These are phyloP conservation scores for Nannoperca obscura DNA, from an alignment of 2,797 vertebrate species.

Conservation along the genomic window DNA sequence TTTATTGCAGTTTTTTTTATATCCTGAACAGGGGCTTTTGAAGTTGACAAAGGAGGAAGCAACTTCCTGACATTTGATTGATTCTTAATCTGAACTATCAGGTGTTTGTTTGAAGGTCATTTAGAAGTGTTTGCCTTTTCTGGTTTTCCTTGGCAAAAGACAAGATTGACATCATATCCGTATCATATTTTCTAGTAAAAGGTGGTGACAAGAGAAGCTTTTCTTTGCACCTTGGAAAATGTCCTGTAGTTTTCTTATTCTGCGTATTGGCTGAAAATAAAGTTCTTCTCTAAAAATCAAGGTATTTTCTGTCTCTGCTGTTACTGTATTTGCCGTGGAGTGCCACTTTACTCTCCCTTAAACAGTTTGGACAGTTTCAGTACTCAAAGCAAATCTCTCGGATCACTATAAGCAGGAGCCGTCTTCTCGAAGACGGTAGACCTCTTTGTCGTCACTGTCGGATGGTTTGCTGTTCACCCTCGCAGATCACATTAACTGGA, in stretches of 20 bases:
- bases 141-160: neutral
- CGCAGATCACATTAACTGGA: constrained; percentile 50
- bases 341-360: neutral
- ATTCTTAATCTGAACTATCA: constrained; percentile 34
- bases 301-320: neutral
- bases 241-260: neutral
- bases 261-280: neutral
- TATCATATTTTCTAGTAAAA: constrained; percentile 32
- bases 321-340: neutral
- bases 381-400: constrained; percentile 3
- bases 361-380: neutral
- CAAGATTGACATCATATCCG: neutral
- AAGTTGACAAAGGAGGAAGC: neutral
- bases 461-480: constrained; percentile 18
- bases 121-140: constrained; percentile 20
- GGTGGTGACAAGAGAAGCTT: neutral
- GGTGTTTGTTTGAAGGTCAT: constrained; percentile 30
- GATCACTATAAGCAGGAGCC: neutral
- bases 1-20: constrained; percentile 3
- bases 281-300: neutral
- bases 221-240: constrained; percentile 14
- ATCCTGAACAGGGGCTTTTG: neutral
- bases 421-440: neutral
- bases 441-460: constrained; percentile 22
- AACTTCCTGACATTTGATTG: constrained; percentile 20